A percentile compares a stretch with the other conserved stretches of the same genome.
phyloP scores from a whole-genome alignment of 2,888 invertebrate genomes.

The Masnerella sp. region DNA sequence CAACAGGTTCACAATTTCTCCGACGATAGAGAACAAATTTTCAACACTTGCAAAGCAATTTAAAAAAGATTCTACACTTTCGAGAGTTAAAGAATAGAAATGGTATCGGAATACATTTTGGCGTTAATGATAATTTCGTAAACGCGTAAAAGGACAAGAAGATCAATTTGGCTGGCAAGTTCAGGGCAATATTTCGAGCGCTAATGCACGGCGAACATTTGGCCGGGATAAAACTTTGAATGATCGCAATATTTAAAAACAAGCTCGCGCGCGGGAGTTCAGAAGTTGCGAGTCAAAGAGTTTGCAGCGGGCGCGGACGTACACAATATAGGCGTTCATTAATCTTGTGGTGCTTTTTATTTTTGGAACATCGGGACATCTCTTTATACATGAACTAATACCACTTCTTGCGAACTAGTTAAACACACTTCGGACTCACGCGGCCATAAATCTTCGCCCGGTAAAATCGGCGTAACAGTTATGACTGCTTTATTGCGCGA shows the following conservation, averaged over 20 bases:
- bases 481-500: conserved; percentile 32
- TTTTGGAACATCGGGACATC: conserved; percentile 32
- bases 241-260: conserved; percentile 36
- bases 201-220: conserved; percentile 3
- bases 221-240: conserved; percentile 22
- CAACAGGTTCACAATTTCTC: too few relatives aligned
- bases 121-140: neutral
- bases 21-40: too few relatives aligned
- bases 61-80: too few relatives aligned
- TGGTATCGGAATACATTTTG: too few relatives aligned
- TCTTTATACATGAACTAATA: conserved; percentile 40
- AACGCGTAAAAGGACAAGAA: neutral
- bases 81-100: too few relatives aligned
- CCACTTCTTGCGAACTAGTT: conserved; percentile 20
- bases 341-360: conserved; percentile 31
- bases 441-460: conserved; percentile 22
- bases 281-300: conserved; percentile 18
- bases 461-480: conserved; percentile 26
- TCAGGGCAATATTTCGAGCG: neutral
- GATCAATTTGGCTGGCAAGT: neutral
- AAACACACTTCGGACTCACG: conserved; percentile 36
- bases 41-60: too few relatives aligned
- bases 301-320: conserved; percentile 19
- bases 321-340: conserved; percentile 30
- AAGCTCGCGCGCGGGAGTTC: conserved; percentile 17